A percentile compares a stretch with the other conserved stretches of the same genome.
phyloP scores from a whole-genome alignment of 2,888 invertebrate species.

The Hermaeophaga mercurialis region DNA sequence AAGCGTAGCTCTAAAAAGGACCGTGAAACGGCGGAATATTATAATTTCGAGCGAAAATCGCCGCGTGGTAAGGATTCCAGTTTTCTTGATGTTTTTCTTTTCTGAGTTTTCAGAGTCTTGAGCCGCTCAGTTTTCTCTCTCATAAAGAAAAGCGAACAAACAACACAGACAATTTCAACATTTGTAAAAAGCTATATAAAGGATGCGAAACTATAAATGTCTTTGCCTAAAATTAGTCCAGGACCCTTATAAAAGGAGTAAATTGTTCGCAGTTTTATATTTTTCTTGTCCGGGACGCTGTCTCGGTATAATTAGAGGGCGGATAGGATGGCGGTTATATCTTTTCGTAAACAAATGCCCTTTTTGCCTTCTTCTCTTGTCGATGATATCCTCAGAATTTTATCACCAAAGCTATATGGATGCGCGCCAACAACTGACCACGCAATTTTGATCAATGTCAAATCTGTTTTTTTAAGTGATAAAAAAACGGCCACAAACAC shows the following conservation, averaged over 20 bases:
- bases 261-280: conserved; percentile 50
- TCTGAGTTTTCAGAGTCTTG: conserved; percentile 19
- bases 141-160: conserved; percentile 43
- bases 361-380: neutral
- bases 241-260: conserved; percentile 43
- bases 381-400: neutral
- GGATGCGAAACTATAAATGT: conserved; percentile 55
- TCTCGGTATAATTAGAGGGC: conserved; percentile 23
- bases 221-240: conserved; percentile 54
- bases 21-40: conserved; percentile 37
- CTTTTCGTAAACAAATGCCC: conserved; percentile 19
- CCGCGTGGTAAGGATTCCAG: conserved; percentile 30
- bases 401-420: neutral
- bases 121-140: conserved; percentile 35
- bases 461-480: no score
- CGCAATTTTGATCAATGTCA: neutral
- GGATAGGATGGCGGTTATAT: conserved; percentile 7
- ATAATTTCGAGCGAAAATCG: conserved; percentile 39
- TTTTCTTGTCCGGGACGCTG: conserved; percentile 43
- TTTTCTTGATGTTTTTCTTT: conserved; percentile 39
- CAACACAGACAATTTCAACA: conserved; percentile 51
- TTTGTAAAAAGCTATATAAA: conserved; percentile 53
- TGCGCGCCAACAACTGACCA: neutral
- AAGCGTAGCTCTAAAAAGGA: conserved; percentile 35
- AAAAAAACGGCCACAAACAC: no score